Base-by-base conservation (phyloP, 2,797 vertebrate species). In the Adelosebastes latens region DNA sequence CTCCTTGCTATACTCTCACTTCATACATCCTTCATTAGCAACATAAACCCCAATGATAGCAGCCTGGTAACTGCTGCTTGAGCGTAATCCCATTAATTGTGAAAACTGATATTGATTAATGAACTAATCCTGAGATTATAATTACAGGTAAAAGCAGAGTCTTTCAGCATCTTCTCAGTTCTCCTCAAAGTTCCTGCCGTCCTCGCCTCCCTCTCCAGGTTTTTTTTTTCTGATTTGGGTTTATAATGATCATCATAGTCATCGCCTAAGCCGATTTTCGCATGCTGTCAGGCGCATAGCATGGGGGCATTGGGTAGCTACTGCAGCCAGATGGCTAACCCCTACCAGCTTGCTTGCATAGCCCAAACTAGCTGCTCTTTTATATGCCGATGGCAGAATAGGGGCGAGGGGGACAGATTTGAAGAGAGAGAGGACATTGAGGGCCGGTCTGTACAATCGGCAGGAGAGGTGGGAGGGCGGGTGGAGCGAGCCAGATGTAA, bases 401-500 rank as follows among this genome's bases (percentile, higher is more conserved):
- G 73, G 76, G 75, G 79, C 42, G 29, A 81, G 86, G 84, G 83
- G 86, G 79, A 67, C 71, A 60, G 81, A 83, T 82, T 82, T 91
- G 77, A 81, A 82, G 82, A 83, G 82, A 82, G 80, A 74, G 72
- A 86, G 85, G 85, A 88, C 79, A 71, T 83, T 81, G 73, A 83
- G 88, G 90, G 77, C 81, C 66, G 34, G 77, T 88, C 75, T 62
- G 77, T 91, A 80, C 79, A 84, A 88, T 88, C 89, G 74, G 80
- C 70, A 82, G 79, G 59, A 79, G 82, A 82, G 77, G 60, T 42
- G 85, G 84, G 90, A 86, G 89, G 90, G 87, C n/a, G 81, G 79
- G 20, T 39, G 73, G 79, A 73, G 82, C 87, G 77, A 81, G 69
- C 91, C 93, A 96, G 96, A 97, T 93, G 96, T 96, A 97, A 96